phyloP scores from a whole-genome alignment of 2,113 vertebrate genomes.

The Neogobius melanostomus region DNA sequence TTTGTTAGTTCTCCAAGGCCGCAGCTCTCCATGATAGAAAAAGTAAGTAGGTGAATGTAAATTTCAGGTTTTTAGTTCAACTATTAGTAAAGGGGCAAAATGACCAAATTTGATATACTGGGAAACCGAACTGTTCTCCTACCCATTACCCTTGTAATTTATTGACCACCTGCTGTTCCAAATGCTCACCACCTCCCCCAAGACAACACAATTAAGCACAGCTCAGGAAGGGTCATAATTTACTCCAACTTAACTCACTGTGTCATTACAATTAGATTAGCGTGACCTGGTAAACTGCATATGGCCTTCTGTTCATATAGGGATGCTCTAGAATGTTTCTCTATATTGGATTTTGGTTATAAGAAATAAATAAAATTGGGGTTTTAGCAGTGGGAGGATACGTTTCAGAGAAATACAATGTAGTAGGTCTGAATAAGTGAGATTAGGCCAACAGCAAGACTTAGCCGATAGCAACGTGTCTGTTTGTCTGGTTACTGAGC shows the following conservation, averaged over 20 bases:
- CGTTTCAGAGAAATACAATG: slow-evolving; percentile 35
- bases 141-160: slow-evolving; percentile 44
- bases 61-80: neutral
- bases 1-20: neutral
- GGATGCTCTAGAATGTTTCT: neutral
- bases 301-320: slow-evolving; percentile 13
- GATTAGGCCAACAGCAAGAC: slow-evolving; percentile 23
- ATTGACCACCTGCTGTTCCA: slow-evolving; percentile 65
- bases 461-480: slow-evolving; percentile 8
- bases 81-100: slow-evolving; percentile 25
- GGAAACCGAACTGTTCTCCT: slow-evolving; percentile 44
- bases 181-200: slow-evolving; percentile 23
- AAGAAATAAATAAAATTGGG: slow-evolving; percentile 25
- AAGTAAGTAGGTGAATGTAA: neutral
- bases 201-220: slow-evolving; percentile 47
- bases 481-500: slow-evolving; percentile 8
- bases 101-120: slow-evolving; percentile 66
- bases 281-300: slow-evolving; percentile 52
- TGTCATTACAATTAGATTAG: slow-evolving; percentile 67
- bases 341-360: neutral
- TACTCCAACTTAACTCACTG: slow-evolving; percentile 52
- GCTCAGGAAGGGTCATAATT: slow-evolving; percentile 56
- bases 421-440: slow-evolving; percentile 21
- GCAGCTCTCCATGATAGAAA: neutral
- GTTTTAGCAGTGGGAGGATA: slow-evolving; percentile 30